Base-by-base conservation (phyloP, 1,140 invertebrate species). In the Cydia amplana region DNA sequence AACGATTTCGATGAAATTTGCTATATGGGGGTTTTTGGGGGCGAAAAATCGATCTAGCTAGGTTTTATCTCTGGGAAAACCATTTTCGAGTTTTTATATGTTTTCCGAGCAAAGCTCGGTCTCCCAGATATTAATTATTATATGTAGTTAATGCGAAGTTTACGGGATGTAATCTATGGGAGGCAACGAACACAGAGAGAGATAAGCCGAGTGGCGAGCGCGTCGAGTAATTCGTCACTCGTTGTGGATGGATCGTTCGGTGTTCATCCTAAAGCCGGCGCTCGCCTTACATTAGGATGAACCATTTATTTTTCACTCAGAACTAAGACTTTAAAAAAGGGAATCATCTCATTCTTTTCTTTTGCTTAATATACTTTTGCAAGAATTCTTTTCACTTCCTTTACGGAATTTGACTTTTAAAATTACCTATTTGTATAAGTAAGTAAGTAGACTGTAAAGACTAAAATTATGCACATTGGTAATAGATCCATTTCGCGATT, bases 281-380 rank as follows among this genome's bases (percentile, higher is more conserved):
- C 32, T 10, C 65, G 65, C 65, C 7, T 70, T 40, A 43, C 65
- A 36, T 40, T 43, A 32, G 43, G 36, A 70, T 70, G 32, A 70
- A 70, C 65, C 65, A 70, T 70, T 70, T 70, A 70, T 70, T 70
- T 36, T 36, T 70, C 65, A 40, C 65, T 70, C 65, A 36, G 65
- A 70, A 18, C 28, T 70, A 70, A 70, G 64, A 67, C 4, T 28
- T 5, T 67, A 28, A 70, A 70, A 65, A 70, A 40, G 65, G 5
- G 16, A 70, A 43, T 36, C 6, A 36, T 23, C 36, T 70, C 28
- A 32, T 25, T 32, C n/a, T 43, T 18, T 70, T 70, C 32, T 40
- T 70, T 70, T 40, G 6, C 7, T n/a, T 70, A 70, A 70, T 70
- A 43, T 40, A 36, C 32, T 70, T 70, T 40, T 40, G 2, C n/a